These are phyloP conservation scores for Coluber constrictor DNA, from an alignment of 2,797 vertebrate species.

Conservation along the genomic window DNA sequence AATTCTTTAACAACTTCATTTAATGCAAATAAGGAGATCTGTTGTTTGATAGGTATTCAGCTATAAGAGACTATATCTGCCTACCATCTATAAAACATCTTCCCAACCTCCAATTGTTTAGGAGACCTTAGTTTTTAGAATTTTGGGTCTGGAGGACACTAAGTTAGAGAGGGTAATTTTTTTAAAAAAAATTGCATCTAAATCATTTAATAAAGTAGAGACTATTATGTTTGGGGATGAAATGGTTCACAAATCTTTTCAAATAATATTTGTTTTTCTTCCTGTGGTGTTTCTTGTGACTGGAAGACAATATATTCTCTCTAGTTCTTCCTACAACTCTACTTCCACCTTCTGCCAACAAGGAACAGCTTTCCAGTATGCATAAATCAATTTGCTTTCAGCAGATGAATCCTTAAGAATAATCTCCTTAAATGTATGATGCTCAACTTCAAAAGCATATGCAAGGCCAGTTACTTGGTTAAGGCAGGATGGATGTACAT, in stretches of 20 bases:
- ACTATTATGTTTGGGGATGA: neutral
- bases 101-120: neutral
- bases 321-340: neutral
- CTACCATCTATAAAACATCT: neutral
- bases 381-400: constrained; percentile 44
- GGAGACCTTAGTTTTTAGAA: neutral
- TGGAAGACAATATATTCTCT: neutral
- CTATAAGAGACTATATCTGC: neutral
- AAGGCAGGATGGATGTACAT: neutral
- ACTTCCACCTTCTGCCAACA: constrained; percentile 1
- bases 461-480: constrained; percentile 47
- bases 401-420: constrained; percentile 40
- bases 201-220: neutral
- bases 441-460: constrained; percentile 38
- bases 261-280: constrained; percentile 11
- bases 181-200: neutral
- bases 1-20: neutral
- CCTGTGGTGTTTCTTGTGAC: constrained; percentile 14
- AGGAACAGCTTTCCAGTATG: constrained; percentile 36
- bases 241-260: neutral
- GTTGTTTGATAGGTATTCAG: neutral
- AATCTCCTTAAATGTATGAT: constrained; percentile 22
- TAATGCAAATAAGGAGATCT: neutral
- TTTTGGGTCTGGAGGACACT: neutral
- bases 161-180: neutral